phyloP scores from a whole-genome alignment of 1,140 invertebrate species.

The Laupala kohalensis region DNA sequence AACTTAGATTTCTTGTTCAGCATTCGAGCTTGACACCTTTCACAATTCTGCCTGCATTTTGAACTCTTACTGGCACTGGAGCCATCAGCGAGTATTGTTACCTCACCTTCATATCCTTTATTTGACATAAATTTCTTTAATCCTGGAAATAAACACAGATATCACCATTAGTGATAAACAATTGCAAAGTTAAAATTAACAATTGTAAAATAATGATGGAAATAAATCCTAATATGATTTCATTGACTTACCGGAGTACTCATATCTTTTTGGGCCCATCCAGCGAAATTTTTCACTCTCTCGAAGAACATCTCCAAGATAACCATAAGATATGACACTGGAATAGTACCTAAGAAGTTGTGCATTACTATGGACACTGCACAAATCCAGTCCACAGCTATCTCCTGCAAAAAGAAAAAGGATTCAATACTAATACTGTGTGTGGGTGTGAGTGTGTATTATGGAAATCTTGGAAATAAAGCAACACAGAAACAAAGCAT shows the following conservation, averaged over 20 bases:
- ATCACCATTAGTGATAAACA: no score
- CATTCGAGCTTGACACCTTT: constrained; percentile 23
- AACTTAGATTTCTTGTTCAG: neutral
- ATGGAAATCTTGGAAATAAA: no score
- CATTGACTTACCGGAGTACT: constrained; percentile 50
- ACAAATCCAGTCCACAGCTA: constrained; percentile 58
- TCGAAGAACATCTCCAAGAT: constrained; percentile 70
- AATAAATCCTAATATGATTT: neutral
- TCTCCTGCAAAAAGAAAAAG: constrained; percentile 44
- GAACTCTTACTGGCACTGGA: constrained; percentile 25
- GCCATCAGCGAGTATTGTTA: constrained; percentile 36
- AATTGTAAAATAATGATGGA: neutral
- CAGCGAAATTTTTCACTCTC: constrained; percentile 74
- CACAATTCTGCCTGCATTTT: constrained; percentile 33
- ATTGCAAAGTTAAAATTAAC: constrained; percentile 7
- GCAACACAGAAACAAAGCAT: no score
- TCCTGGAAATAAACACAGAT: constrained; percentile 35
- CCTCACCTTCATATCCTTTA: constrained; percentile 57
- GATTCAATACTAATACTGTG: no score
- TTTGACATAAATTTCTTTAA: constrained; percentile 60
- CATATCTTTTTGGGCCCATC: constrained; percentile 81
- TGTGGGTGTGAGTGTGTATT: no score
- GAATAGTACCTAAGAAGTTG: constrained; percentile 57
- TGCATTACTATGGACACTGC: constrained; percentile 54
- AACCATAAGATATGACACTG: constrained; percentile 76